Percentiles rank a stretch among this genome's conserved stretches.
Evolutionary conservation across 2,113 vertebrate species (phyloP).

Genomic region (Corythornis vintsioides): DNA sequence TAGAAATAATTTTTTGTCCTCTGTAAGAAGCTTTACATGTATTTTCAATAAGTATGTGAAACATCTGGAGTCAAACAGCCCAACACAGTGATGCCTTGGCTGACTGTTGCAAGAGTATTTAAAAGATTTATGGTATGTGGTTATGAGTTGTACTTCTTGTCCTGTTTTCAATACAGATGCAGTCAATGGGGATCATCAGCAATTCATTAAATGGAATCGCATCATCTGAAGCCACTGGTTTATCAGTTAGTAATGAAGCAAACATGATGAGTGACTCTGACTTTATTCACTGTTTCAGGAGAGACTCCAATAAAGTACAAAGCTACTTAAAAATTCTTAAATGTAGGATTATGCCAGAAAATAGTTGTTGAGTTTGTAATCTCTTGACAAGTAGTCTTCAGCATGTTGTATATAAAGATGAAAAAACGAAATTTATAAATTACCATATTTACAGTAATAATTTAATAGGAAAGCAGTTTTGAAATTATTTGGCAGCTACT

Average conservation of each 20-base stretch:
- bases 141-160: neutral
- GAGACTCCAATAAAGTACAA: constrained; percentile 86
- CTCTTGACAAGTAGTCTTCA: neutral
- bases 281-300: constrained; percentile 84
- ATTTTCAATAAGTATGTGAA: neutral
- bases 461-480: neutral
- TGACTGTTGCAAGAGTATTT: neutral
- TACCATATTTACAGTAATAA: neutral
- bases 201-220: constrained; percentile 72
- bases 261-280: constrained; percentile 78
- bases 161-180: constrained; percentile 76
- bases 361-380: constrained; percentile 43
- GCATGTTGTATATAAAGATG: neutral
- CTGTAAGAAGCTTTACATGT: neutral
- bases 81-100: neutral
- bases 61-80: neutral
- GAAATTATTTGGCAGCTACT: neutral
- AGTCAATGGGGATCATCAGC: constrained; percentile 79
- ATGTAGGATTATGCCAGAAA: constrained; percentile 80
- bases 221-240: constrained; percentile 61
- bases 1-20: neutral
- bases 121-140: neutral
- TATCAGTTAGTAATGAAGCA: constrained; percentile 65
- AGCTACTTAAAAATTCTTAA: constrained; percentile 87
- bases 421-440: neutral